A percentile compares a stretch with the other conserved stretches of the same genome.
phyloP scores from a whole-genome alignment of 2,797 vertebrate genomes.

The Valencia hispanica region DNA sequence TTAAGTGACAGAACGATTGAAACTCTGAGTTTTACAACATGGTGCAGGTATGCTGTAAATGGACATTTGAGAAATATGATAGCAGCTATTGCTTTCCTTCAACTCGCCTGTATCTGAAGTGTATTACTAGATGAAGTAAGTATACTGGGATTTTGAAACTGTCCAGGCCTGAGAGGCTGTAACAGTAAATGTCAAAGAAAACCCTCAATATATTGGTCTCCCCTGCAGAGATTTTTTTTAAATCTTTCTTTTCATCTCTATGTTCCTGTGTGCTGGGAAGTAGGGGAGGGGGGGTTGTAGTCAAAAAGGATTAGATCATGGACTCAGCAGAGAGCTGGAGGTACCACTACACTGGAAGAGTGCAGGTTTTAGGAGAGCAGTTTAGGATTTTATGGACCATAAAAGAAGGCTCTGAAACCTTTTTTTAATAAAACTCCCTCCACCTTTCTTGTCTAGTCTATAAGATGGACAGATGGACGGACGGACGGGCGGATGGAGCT shows the following conservation, averaged over 20 bases:
- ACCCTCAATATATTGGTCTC: constrained; percentile 48
- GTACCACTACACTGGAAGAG: constrained; percentile 1
- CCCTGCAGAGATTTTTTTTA: constrained; percentile 46
- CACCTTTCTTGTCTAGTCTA: constrained; percentile 51
- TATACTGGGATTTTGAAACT: constrained; percentile 38
- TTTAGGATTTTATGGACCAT: constrained; percentile 52
- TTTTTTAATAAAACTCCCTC: constrained; percentile 50
- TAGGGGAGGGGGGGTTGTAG: constrained; percentile 9
- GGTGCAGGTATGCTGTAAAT: not conserved
- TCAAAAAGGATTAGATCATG: constrained; percentile 35
- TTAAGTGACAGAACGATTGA: constrained; percentile 1
- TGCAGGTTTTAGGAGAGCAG: constrained; percentile 20
- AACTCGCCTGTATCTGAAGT: constrained; percentile 10
- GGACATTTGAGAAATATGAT: constrained; percentile 8
- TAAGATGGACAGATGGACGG: not conserved
- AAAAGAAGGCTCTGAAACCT: constrained; percentile 37
- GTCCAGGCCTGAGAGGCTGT: constrained; percentile 45
- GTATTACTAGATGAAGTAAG: constrained; percentile 27
- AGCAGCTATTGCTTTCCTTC: constrained; percentile 14
- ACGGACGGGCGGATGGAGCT: constrained; percentile 21
- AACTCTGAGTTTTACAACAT: not conserved
- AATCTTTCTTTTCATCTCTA: constrained; percentile 58
- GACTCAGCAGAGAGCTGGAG: constrained; percentile 29
- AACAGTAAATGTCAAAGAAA: constrained; percentile 58
- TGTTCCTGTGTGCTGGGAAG: constrained; percentile 12